Evolutionary conservation across 2,888 invertebrate species (phyloP), one percentile per base, ranked within the genome.

Genomic region (Plebejus melissa): DNA sequence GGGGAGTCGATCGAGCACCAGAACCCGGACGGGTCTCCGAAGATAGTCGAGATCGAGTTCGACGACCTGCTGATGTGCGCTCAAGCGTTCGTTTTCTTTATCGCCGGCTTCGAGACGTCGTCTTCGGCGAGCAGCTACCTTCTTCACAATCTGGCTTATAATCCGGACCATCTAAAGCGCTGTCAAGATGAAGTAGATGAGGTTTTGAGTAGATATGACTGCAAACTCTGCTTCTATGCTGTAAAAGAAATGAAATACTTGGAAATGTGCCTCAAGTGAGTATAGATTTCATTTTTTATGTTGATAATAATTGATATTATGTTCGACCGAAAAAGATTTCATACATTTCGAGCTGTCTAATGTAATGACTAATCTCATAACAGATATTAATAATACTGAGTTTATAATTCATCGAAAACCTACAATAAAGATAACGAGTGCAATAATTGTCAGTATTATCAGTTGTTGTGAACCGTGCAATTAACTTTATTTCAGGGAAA

Each of bases 51-150:
- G 78, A 74, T 86, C 13, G 81, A 82, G 41, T 46, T 86, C 4
- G 83, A 85, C 32, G 83, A 85, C 46, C 78, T 80, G 4, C 32
- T 85, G 13, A 81, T 87, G 69, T 82, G 84, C 4, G 85, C 85
- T 0, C 85, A 86, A 76, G 83, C 83, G 1, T 82, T 86, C 50
- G 78, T 83, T 4, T 86, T 87, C 77, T 86, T 85, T 76, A 82
- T 82, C 1, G 90, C 89, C 13, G 90, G 90, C 0, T 88, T 87
- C 75, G 90, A 89, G 78, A 88, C 90, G 0, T 88, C 89, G 0
- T 86, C 89, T 6, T 83, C 86, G 0, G 82, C 86, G 0, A 82
- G 89, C 22, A 86, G 86, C 78, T 87, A 83, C 60, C 82, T 84
- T 4, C 77, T 87, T 1, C 87, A 88, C 72, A 80, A 83, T 74